These are phyloP conservation scores for Capitella teleta DNA, from an alignment of 1,140 invertebrate genomes.

Conservation along the genomic window DNA sequence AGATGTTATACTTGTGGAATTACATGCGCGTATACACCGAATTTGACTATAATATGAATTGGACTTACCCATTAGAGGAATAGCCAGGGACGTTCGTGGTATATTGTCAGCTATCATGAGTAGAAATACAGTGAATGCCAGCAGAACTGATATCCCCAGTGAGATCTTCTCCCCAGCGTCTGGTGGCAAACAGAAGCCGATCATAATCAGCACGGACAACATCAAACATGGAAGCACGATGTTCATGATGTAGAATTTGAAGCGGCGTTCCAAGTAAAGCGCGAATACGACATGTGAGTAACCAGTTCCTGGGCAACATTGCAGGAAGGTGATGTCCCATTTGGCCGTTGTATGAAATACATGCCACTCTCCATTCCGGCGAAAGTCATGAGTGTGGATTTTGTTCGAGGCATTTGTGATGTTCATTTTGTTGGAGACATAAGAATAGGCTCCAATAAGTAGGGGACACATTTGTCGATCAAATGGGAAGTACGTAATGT, in stretches of 20 bases:
- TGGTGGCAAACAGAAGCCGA: conserved; percentile 14
- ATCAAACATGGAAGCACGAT: conserved; percentile 12
- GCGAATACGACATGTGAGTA: conserved; percentile 28
- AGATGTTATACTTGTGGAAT: no score
- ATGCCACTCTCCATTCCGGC: conserved; percentile 10
- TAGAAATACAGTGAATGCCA: conserved; percentile 14
- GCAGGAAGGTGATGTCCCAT: conserved; percentile 10
- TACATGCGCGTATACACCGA: no score
- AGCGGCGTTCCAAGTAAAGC: conserved; percentile 20
- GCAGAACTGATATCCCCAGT: conserved; percentile 12
- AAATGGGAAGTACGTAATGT: conserved; percentile 58
- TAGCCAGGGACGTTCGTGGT: conserved; percentile 9
- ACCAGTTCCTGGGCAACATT: not conserved
- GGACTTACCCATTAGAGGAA: conserved; percentile 8
- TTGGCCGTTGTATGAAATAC: conserved; percentile 1
- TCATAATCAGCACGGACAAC: conserved; percentile 16
- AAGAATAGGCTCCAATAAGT: conserved; percentile 44
- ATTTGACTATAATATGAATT: no score
- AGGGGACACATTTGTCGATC: conserved; percentile 56
- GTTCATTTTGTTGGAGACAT: conserved; percentile 12
- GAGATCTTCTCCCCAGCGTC: conserved; percentile 16
- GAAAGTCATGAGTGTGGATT: conserved; percentile 10
- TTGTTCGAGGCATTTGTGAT: conserved; percentile 7
- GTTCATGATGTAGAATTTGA: conserved; percentile 14
- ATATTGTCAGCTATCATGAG: conserved; percentile 13